A percentile compares a stretch with the other conserved stretches of the same genome.
These are phyloP conservation scores for Homarus americanus DNA, from an alignment of 1,140 invertebrate species.

Conservation along the genomic window DNA sequence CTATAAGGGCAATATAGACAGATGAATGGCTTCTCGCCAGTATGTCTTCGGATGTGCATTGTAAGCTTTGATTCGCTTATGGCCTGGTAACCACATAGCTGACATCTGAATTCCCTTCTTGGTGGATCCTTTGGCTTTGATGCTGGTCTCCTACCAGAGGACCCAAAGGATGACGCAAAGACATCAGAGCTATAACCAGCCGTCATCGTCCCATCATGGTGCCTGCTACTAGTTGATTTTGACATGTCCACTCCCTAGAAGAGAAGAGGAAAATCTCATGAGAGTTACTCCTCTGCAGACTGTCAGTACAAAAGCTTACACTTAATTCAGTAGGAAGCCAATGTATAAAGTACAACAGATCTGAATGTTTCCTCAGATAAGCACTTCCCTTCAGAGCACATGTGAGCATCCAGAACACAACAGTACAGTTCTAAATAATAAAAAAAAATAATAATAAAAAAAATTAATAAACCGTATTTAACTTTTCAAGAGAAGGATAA, in stretches of 20 bases:
- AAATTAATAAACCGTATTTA: neutral
- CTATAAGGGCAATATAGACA: constrained; percentile 54
- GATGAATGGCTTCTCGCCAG: constrained; percentile 56
- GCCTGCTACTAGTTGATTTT: constrained; percentile 58
- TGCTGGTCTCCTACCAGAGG: constrained; percentile 31
- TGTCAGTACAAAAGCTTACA: constrained; percentile 25
- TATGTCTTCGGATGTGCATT: constrained; percentile 60
- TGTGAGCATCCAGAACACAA: neutral
- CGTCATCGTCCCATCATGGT: constrained; percentile 46
- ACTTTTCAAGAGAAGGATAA: too few species aligned
- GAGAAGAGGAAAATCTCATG: constrained; percentile 65
- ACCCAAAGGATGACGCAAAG: constrained; percentile 29
- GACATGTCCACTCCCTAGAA: constrained; percentile 69
- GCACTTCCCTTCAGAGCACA: neutral
- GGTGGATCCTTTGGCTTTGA: constrained; percentile 18
- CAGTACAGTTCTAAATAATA: neutral
- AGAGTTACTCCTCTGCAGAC: constrained; percentile 57
- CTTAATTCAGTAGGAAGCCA: neutral
- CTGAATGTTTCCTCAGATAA: neutral
- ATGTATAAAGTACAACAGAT: neutral
- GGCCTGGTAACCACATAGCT: constrained; percentile 63
- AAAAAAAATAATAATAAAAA: neutral
- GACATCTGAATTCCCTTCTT: constrained; percentile 45
- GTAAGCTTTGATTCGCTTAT: constrained; percentile 60
- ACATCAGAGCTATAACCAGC: constrained; percentile 39